Evolutionary conservation across 2,888 invertebrate genomes (phyloP).

Genomic region (Arge pagana): DNA sequence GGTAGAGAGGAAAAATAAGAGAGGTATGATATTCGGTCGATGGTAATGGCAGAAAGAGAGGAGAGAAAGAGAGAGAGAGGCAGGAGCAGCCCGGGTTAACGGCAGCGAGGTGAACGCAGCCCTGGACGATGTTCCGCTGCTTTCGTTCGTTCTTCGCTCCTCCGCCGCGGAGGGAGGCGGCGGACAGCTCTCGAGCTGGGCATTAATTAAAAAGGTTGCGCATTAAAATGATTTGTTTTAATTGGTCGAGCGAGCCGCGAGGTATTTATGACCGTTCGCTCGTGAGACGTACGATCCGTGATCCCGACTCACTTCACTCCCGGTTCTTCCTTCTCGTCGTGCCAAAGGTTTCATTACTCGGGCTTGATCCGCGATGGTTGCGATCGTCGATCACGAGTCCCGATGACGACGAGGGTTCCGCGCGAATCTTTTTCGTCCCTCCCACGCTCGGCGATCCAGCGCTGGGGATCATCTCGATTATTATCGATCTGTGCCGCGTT

Average conservation of each 20-base stretch:
- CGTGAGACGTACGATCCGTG: constrained; percentile 19
- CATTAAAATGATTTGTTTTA: constrained; percentile 60
- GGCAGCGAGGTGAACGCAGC: constrained; percentile 27
- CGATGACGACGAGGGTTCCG: neutral
- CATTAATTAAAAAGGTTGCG: constrained; percentile 59
- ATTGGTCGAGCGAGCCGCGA: constrained; percentile 58
- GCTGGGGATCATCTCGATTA: too few species aligned
- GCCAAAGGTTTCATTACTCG: neutral
- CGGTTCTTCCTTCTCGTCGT: neutral
- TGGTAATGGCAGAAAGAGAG: constrained; percentile 36
- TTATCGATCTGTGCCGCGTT: too few species aligned
- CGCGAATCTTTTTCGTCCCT: neutral
- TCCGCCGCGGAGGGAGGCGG: constrained; percentile 50
- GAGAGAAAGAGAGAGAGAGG: constrained; percentile 29
- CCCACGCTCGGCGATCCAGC: too few species aligned
- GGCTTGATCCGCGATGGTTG: neutral
- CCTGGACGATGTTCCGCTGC: constrained; percentile 2
- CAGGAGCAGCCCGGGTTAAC: constrained; percentile 21
- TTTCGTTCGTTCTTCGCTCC: neutral
- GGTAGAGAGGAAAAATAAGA: neutral
- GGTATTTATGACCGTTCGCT: constrained; percentile 55
- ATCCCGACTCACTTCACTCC: constrained; percentile 14
- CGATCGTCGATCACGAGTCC: neutral
- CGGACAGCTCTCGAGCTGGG: constrained; percentile 51
- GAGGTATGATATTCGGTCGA: constrained; percentile 24